Evolutionary conservation across 92 coral and sea anemone species (phyloP).

Genomic region (Palythoa heliodiscus): DNA sequence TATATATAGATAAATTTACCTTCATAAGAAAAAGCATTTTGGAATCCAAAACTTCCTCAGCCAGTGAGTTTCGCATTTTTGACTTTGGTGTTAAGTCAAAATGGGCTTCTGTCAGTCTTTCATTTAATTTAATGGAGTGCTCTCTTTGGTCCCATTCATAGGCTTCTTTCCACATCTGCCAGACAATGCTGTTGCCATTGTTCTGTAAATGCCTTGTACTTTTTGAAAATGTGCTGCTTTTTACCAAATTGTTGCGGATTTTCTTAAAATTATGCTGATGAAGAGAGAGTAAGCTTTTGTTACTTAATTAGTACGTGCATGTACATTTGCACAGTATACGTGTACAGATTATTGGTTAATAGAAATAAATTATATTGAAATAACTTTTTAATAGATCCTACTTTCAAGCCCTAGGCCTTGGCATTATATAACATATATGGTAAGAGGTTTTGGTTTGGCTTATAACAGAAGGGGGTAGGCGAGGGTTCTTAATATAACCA

Average conservation of each 20-base stretch:
- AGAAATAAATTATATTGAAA: no score
- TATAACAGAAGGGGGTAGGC: not conserved
- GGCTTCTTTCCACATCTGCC: constrained; percentile 53
- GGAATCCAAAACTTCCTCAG: constrained; percentile 41
- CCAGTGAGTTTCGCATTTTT: constrained; percentile 48
- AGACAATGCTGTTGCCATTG: constrained; percentile 41
- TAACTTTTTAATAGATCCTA: not conserved
- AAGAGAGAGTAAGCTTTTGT: not conserved
- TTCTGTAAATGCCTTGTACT: constrained; percentile 26
- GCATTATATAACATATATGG: not conserved
- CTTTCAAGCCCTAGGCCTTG: not conserved
- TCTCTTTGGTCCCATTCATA: constrained; percentile 46
- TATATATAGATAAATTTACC: constrained; percentile 8
- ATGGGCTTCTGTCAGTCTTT: constrained; percentile 46
- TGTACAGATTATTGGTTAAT: not conserved
- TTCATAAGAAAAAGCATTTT: constrained; percentile 56
- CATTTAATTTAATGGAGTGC: constrained; percentile 27
- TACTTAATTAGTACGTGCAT: no score
- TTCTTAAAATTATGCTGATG: constrained; percentile 57
- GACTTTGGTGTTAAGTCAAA: constrained; percentile 46
- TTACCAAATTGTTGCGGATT: constrained; percentile 45
- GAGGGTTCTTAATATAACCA: not conserved
- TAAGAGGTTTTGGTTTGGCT: not conserved
- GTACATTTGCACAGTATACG: not conserved
- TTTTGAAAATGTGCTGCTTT: constrained; percentile 26